Percentiles rank a stretch among this genome's conserved stretches.
phyloP scores from a whole-genome alignment of 2,113 vertebrate genomes.

The Rhinolophus ferrumequinum region DNA sequence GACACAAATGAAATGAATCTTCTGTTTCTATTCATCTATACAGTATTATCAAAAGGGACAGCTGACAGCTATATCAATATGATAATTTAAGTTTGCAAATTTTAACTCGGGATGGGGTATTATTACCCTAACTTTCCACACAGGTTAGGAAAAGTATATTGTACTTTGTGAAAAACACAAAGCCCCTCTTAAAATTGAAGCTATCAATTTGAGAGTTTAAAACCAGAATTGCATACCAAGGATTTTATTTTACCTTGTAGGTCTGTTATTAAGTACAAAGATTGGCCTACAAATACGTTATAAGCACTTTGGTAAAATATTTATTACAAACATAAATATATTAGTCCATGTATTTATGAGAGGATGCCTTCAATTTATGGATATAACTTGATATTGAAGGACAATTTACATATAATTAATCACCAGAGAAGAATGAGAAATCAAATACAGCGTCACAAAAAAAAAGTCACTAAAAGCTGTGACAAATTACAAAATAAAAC shows the following conservation, averaged over 20 bases:
- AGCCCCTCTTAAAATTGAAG: neutral
- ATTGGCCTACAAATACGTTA: neutral
- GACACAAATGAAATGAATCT: constrained; percentile 87
- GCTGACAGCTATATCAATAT: constrained; percentile 83
- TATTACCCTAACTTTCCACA: neutral
- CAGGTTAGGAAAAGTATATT: neutral
- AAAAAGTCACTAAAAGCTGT: neutral
- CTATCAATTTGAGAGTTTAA: neutral
- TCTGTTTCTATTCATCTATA: constrained; percentile 85
- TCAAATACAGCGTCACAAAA: neutral
- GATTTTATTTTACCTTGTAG: neutral
- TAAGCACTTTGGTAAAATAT: neutral
- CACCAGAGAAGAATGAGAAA: neutral
- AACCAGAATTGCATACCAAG: neutral
- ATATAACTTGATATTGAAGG: neutral
- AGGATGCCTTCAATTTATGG: neutral
- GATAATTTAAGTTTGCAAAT: constrained; percentile 67
- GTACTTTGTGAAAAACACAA: neutral
- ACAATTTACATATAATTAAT: neutral
- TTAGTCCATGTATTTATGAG: neutral
- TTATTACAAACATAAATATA: neutral
- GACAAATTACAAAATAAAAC: constrained; percentile 22
- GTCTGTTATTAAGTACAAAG: neutral
- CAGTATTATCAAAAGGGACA: constrained; percentile 83
- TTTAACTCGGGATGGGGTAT: neutral